Percentiles rank a stretch among this genome's conserved stretches.
Evolutionary conservation across 2,888 invertebrate species (phyloP).

Genomic region (Panopea generosa): DNA sequence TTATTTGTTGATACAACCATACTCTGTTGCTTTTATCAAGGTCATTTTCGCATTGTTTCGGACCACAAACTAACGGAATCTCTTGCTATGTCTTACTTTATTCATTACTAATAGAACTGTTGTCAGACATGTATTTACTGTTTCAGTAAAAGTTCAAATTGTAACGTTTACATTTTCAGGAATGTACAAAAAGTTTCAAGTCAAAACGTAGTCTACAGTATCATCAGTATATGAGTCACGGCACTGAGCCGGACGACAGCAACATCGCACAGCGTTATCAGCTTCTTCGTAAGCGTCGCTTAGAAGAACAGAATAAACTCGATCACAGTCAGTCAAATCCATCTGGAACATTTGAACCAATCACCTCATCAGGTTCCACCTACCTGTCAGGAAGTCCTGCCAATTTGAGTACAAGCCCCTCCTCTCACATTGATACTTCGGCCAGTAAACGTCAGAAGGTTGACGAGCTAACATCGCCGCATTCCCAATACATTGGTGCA

Average conservation of each 20-base stretch:
- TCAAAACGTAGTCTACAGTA: constrained; percentile 82
- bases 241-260: constrained; percentile 43
- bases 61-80: too few relatives aligned
- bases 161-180: constrained; percentile 67
- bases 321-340: background rate
- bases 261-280: constrained; percentile 60
- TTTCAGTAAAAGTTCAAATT: too few relatives aligned
- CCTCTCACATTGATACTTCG: constrained; percentile 2
- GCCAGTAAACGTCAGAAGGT: constrained; percentile 39
- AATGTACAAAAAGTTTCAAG: constrained; percentile 80
- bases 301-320: constrained; percentile 29
- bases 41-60: too few relatives aligned
- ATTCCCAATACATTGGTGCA: constrained; percentile 32
- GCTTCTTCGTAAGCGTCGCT: constrained; percentile 53
- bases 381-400: constrained; percentile 6
- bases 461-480: constrained; percentile 27
- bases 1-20: too few relatives aligned
- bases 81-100: too few relatives aligned
- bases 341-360: constrained; percentile 9
- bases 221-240: constrained; percentile 59
- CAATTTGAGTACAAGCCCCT: constrained; percentile 6
- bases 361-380: constrained; percentile 24
- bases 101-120: too few relatives aligned
- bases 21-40: too few relatives aligned
- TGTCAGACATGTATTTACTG: too few relatives aligned